Conservation (phyloP, 2,888 invertebrate genomes). For the Hemistola chrysoprasaria region DNA sequence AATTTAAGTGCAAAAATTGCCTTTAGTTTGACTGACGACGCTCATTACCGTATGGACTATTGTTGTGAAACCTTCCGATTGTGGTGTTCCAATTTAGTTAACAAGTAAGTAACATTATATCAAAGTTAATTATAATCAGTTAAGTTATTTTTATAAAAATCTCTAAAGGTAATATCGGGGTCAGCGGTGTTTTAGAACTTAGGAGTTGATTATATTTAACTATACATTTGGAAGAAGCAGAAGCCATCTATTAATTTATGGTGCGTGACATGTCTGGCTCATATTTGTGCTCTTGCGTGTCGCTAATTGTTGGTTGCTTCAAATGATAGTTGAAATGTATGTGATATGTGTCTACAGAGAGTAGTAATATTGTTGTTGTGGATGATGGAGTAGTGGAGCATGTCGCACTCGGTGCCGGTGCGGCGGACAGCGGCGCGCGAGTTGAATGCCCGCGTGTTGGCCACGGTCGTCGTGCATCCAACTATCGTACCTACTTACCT, state of each 20-base stretch:
- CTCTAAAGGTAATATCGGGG: slow-evolving; percentile 6
- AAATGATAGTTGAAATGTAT: slow-evolving; percentile 24
- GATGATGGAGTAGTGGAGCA: slow-evolving; percentile 35
- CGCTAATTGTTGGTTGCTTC: slow-evolving; percentile 19
- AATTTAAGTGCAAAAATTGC: slow-evolving; percentile 71
- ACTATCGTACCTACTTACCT: slow-evolving; percentile 48
- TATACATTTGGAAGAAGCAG: slow-evolving; percentile 9
- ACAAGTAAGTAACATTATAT: slow-evolving; percentile 41
- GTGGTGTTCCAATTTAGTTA: slow-evolving; percentile 34
- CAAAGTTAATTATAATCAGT: not conserved
- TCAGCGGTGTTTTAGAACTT: slow-evolving; percentile 10
- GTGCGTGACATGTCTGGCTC: slow-evolving; percentile 11
- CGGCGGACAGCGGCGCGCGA: slow-evolving; percentile 53
- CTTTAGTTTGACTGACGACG: slow-evolving; percentile 56
- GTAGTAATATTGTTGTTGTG: slow-evolving; percentile 18
- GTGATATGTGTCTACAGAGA: slow-evolving; percentile 21
- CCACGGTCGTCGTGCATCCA: slow-evolving; percentile 57
- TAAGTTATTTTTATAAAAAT: not conserved
- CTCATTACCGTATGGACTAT: slow-evolving; percentile 55
- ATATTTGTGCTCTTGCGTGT: slow-evolving; percentile 21
- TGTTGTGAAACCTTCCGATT: slow-evolving; percentile 40
- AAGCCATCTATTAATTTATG: slow-evolving; percentile 15
- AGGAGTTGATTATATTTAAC: slow-evolving; percentile 13
- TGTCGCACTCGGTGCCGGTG: slow-evolving; percentile 26
- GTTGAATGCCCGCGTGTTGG: slow-evolving; percentile 71